phyloP scores from a whole-genome alignment of 2,113 vertebrate genomes.

The Leptodactylus fuscus region DNA sequence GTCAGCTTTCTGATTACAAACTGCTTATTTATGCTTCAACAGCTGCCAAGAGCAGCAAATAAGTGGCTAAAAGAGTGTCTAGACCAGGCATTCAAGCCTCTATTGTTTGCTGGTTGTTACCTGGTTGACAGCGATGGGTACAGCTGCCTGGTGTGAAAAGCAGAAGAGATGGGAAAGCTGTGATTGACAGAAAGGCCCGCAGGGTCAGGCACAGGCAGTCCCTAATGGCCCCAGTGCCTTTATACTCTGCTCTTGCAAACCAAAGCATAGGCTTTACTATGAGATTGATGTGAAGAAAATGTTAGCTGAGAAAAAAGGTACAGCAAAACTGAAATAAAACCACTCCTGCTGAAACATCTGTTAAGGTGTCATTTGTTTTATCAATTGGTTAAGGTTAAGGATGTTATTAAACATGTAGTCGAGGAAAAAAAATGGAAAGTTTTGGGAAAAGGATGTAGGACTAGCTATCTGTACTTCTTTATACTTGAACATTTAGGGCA shows the following conservation, averaged over 20 bases:
- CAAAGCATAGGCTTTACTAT: slow-evolving; percentile 53
- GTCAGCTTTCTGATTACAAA: slow-evolving; percentile 91
- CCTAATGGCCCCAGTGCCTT: slow-evolving; percentile 79
- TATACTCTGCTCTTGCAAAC: slow-evolving; percentile 74
- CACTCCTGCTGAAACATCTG: slow-evolving; percentile 13
- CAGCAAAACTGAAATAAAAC: slow-evolving; percentile 9
- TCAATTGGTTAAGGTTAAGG: slow-evolving; percentile 35
- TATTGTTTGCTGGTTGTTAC: slow-evolving; percentile 87
- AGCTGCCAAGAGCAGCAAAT: slow-evolving; percentile 90
- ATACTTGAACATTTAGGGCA: neutral
- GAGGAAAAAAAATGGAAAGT: neutral
- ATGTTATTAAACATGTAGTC: slow-evolving; percentile 28
- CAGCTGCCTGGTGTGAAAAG: slow-evolving; percentile 87
- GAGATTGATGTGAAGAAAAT: slow-evolving; percentile 58
- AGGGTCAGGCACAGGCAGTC: slow-evolving; percentile 79
- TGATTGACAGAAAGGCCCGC: slow-evolving; percentile 84
- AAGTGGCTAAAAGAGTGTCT: slow-evolving; percentile 92
- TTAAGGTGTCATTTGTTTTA: slow-evolving; percentile 54
- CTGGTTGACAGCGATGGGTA: slow-evolving; percentile 88
- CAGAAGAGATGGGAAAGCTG: slow-evolving; percentile 75
- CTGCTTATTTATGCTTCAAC: slow-evolving; percentile 91
- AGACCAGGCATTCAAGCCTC: slow-evolving; percentile 88
- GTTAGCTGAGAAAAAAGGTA: slow-evolving; percentile 42
- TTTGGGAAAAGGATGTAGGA: neutral
- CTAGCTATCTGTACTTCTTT: neutral